Conservation (phyloP, 2,888 invertebrate genomes). For the Ectropis crepuscularia region DNA sequence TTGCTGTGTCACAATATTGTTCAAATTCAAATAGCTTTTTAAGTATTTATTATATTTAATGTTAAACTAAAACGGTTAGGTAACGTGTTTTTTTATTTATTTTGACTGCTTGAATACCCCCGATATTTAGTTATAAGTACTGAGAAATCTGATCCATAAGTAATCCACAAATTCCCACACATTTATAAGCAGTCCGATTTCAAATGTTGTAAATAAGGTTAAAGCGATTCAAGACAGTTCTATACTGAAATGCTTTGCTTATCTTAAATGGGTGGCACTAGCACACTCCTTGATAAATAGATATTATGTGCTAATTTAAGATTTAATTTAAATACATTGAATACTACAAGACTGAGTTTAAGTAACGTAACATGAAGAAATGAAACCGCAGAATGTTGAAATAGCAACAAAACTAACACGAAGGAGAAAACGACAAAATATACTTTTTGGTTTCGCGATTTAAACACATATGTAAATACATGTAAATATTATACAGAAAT, state of each 20-base stretch:
- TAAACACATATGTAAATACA: no score
- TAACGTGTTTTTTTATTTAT: no score
- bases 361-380: neutral
- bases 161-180: constrained; percentile 1
- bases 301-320: constrained; percentile 15
- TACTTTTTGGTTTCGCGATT: no score
- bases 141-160: no score
- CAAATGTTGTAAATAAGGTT: constrained; percentile 3
- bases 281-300: neutral
- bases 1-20: no score
- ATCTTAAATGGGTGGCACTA: constrained; percentile 4
- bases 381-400: neutral
- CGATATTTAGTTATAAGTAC: no score
- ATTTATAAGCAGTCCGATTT: neutral
- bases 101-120: no score
- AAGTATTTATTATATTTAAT: no score
- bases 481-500: no score
- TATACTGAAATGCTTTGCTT: neutral
- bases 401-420: neutral
- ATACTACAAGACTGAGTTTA: neutral
- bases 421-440: no score
- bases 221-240: constrained; percentile 6
- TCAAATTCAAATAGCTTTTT: no score
- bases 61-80: no score
- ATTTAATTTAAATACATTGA: constrained; percentile 11